Conservation (phyloP, 2,888 invertebrate genomes). For the Pammene fasciana region DNA sequence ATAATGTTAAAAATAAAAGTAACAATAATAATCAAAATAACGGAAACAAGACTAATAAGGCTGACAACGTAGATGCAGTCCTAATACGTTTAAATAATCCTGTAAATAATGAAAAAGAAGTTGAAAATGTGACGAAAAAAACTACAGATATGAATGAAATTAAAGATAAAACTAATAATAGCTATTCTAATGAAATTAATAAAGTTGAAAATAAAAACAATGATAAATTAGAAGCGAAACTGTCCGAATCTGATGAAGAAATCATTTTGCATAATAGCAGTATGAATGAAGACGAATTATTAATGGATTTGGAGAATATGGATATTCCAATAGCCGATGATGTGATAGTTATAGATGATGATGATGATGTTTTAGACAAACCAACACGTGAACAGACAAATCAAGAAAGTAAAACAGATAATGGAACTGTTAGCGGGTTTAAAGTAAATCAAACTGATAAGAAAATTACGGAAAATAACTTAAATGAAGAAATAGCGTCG, state of each 20-base stretch:
- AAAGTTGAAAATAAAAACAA: background rate
- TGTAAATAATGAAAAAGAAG: too few species aligned
- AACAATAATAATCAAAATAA: too few species aligned
- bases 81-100: too few species aligned
- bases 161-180: slow-evolving; percentile 14
- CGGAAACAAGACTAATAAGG: too few species aligned
- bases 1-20: too few species aligned
- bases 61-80: too few species aligned
- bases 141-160: slow-evolving; percentile 12
- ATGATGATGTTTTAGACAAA: slow-evolving; percentile 27
- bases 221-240: slow-evolving; percentile 7
- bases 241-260: slow-evolving; percentile 52
- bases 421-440: slow-evolving; percentile 18
- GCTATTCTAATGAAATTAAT: background rate
- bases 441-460: slow-evolving; percentile 10
- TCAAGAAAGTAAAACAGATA: slow-evolving; percentile 17
- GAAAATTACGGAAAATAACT: slow-evolving; percentile 10
- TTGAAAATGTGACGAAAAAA: background rate
- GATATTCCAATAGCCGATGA: slow-evolving; percentile 57
- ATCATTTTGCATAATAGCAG: slow-evolving; percentile 51
- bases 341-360: slow-evolving; percentile 32
- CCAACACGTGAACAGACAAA: background rate
- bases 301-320: slow-evolving; percentile 61
- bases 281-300: slow-evolving; percentile 57
- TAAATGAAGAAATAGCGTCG: slow-evolving; percentile 30